A percentile compares a stretch with the other conserved stretches of the same genome.
Conservation (phyloP, 2,888 invertebrate species). For the Sthenelais limicola region DNA sequence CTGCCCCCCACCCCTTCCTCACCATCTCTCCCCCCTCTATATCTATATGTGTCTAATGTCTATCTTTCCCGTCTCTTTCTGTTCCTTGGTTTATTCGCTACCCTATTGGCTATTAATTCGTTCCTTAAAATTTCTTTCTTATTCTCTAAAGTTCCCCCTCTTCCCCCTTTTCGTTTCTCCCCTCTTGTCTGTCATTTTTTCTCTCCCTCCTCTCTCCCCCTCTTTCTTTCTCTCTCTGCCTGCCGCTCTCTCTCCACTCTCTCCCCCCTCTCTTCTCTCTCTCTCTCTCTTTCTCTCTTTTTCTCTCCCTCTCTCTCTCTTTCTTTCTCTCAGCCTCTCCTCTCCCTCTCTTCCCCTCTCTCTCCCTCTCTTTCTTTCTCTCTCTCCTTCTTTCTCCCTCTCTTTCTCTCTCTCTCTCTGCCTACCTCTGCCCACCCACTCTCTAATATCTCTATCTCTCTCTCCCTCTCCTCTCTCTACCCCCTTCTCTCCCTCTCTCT, state of each 20-base stretch:
- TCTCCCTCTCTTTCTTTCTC: too few relatives aligned
- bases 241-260: constrained; percentile 1
- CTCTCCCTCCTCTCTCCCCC: constrained; percentile 9
- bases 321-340: too few relatives aligned
- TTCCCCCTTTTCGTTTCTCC: too few relatives aligned
- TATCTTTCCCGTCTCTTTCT: not conserved
- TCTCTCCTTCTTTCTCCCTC: too few relatives aligned
- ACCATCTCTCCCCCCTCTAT: too few relatives aligned
- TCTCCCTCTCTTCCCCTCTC: too few relatives aligned
- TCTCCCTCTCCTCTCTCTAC: too few relatives aligned
- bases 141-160: not conserved
- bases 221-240: not conserved
- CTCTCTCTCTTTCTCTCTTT: not conserved
- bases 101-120: not conserved
- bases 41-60: not conserved
- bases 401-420: too few relatives aligned
- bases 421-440: too few relatives aligned
- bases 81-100: not conserved
- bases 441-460: too few relatives aligned
- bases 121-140: not conserved
- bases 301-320: not conserved
- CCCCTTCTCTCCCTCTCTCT: too few relatives aligned
- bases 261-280: not conserved
- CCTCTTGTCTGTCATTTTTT: too few relatives aligned
- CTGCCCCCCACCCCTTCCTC: not conserved